Conservation (phyloP, 2,113 vertebrate genomes). For the Trinectes maculatus region DNA sequence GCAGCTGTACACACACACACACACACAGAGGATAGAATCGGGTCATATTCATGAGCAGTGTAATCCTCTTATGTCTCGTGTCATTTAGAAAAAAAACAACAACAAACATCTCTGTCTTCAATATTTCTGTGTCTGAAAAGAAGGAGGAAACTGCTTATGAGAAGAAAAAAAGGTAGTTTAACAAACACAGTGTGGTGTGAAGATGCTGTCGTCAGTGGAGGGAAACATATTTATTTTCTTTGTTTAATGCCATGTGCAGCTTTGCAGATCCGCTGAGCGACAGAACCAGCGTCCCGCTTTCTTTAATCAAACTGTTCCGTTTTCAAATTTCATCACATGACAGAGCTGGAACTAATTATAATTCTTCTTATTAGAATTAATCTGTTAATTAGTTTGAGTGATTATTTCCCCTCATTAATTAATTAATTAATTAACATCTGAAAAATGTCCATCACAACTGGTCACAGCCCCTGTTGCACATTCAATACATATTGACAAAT, state of each 20-base stretch:
- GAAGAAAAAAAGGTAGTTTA: no score
- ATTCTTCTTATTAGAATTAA: neutral
- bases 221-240: no score
- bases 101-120: constrained; percentile 51
- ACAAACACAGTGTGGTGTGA: no score
- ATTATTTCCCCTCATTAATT: no score
- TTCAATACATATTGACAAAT: neutral
- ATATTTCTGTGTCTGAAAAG: constrained; percentile 21
- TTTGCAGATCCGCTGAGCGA: neutral
- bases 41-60: constrained; percentile 55
- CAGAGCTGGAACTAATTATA: neutral
- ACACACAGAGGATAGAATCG: constrained; percentile 28
- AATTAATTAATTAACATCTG: neutral
- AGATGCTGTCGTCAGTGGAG: no score
- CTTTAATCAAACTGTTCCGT: no score
- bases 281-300: no score
- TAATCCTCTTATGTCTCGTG: no score
- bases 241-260: constrained; percentile 1
- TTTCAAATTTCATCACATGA: neutral
- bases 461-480: neutral
- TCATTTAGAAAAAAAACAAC: constrained; percentile 44
- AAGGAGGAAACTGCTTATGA: no score
- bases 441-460: neutral
- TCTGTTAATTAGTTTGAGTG: neutral
- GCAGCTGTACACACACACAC: constrained; percentile 26